phyloP scores from a whole-genome alignment of 1,140 invertebrate genomes.

The Drosophila erecta region DNA sequence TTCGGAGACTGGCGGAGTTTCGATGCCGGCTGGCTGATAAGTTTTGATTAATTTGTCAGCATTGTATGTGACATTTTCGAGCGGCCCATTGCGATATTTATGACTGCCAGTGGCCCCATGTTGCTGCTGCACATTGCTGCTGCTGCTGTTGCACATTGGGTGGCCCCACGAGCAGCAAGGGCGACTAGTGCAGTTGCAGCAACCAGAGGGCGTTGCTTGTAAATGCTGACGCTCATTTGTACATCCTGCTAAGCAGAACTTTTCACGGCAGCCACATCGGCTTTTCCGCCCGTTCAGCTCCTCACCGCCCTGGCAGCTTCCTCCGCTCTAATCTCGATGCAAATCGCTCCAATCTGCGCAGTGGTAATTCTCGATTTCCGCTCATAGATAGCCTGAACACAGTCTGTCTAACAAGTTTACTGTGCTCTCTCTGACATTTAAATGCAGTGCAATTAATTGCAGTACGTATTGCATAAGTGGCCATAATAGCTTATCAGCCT shows the following conservation, averaged over 20 bases:
- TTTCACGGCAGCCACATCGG: slow-evolving; percentile 47
- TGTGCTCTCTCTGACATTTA: slow-evolving; percentile 59
- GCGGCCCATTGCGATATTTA: slow-evolving; percentile 82
- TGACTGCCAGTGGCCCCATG: slow-evolving; percentile 58
- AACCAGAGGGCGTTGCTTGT: slow-evolving; percentile 59
- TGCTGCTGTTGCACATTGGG: slow-evolving; percentile 57
- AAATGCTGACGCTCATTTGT: slow-evolving; percentile 72
- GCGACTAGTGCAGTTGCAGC: slow-evolving; percentile 20
- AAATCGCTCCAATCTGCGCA: slow-evolving; percentile 78
- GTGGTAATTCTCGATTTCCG: slow-evolving; percentile 84
- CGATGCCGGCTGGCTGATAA: slow-evolving; percentile 76
- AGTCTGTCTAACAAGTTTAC: slow-evolving; percentile 52
- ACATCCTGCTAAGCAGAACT: slow-evolving; percentile 77
- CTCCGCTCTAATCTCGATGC: slow-evolving; percentile 73
- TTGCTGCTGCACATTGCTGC: slow-evolving; percentile 42
- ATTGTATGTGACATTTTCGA: slow-evolving; percentile 80
- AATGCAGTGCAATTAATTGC: slow-evolving; percentile 68
- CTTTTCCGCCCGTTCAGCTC: no score
- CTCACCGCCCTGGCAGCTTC: slow-evolving; percentile 57
- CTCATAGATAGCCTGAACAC: slow-evolving; percentile 62
- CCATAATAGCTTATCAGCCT: background rate
- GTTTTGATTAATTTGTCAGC: slow-evolving; percentile 83
- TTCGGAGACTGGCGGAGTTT: slow-evolving; percentile 48
- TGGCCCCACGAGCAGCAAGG: slow-evolving; percentile 48
- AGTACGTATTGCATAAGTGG: slow-evolving; percentile 12